These are phyloP conservation scores for Bubo bubo DNA, from an alignment of 2,113 vertebrate genomes.

Conservation along the genomic window DNA sequence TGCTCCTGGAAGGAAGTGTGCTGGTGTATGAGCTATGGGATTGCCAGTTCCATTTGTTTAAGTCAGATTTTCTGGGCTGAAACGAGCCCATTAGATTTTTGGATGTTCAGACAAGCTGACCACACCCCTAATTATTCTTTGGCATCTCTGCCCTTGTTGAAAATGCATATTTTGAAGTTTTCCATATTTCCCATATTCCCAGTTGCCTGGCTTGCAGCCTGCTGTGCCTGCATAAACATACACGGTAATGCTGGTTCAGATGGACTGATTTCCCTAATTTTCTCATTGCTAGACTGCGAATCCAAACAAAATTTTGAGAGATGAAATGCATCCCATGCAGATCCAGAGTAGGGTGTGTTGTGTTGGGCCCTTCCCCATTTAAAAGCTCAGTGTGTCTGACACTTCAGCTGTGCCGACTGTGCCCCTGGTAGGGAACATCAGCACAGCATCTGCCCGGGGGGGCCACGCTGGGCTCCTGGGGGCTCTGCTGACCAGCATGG, in stretches of 20 bases:
- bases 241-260: neutral
- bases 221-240: neutral
- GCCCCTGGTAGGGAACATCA: neutral
- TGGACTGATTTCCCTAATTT: neutral
- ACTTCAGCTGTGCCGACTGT: neutral
- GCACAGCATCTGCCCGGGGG: neutral
- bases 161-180: neutral
- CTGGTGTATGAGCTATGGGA: neutral
- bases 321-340: neutral
- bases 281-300: neutral
- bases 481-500: neutral
- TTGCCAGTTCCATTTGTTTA: neutral
- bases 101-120: neutral
- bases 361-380: neutral
- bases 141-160: neutral
- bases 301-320: neutral
- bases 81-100: neutral
- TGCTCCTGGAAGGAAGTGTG: neutral
- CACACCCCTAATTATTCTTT: neutral
- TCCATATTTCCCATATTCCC: neutral
- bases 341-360: neutral
- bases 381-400: neutral
- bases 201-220: neutral
- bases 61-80: neutral
- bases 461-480: accelerated